Evolutionary conservation across 1,140 invertebrate species (phyloP).

Genomic region (Mizuhopecten yessoensis): DNA sequence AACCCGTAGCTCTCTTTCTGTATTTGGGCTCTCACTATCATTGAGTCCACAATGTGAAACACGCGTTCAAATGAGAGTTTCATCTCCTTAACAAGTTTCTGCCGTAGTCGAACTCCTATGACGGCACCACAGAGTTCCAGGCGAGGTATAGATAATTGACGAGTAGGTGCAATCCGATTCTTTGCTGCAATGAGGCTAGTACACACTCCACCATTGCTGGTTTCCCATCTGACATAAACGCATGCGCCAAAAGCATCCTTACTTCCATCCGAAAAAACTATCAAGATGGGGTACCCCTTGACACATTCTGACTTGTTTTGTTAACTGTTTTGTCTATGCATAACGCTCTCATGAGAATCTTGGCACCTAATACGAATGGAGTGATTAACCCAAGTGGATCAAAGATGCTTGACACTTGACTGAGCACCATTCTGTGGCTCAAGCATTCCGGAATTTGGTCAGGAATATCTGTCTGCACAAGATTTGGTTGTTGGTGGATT

Average conservation of each 20-base stretch:
- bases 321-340: not conserved
- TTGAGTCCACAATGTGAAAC: slow-evolving; percentile 46
- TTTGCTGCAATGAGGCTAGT: slow-evolving; percentile 46
- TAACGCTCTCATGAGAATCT: not conserved
- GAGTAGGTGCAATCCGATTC: slow-evolving; percentile 51
- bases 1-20: slow-evolving; percentile 54
- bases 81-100: slow-evolving; percentile 44
- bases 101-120: slow-evolving; percentile 19
- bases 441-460: not conserved
- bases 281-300: slow-evolving; percentile 38
- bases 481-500: not conserved
- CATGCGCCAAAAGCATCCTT: slow-evolving; percentile 45
- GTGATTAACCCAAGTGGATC: slow-evolving; percentile 45
- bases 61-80: slow-evolving; percentile 45
- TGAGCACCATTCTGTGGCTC: slow-evolving; percentile 43
- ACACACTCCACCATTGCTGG: slow-evolving; percentile 19
- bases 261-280: slow-evolving; percentile 53
- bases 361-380: not conserved
- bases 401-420: slow-evolving; percentile 32
- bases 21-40: slow-evolving; percentile 44
- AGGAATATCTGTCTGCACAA: not conserved
- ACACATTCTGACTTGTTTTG: not conserved
- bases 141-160: slow-evolving; percentile 45
- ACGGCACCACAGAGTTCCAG: slow-evolving; percentile 52
- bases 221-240: slow-evolving; percentile 48